Conservation (phyloP, 2,888 invertebrate genomes). For the Ganaspis brasiliensis region DNA sequence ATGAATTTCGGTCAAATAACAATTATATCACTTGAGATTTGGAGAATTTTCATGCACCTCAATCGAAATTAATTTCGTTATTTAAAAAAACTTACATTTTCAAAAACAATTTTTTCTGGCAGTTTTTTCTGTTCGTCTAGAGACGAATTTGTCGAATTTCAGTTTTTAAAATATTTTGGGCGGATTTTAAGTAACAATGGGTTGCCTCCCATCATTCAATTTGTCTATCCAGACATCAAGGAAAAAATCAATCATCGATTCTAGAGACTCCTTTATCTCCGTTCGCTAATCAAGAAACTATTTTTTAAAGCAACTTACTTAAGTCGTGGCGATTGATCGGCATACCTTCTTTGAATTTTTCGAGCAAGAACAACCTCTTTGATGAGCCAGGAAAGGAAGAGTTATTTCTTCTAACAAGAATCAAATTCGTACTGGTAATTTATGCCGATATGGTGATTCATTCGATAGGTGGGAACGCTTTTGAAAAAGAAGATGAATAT, state of each 20-base stretch:
- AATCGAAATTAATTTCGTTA: no score
- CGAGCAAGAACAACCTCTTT: conserved; percentile 9
- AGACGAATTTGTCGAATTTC: no score
- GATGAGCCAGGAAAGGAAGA: conserved; percentile 32
- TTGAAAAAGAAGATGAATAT: background rate
- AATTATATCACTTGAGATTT: no score
- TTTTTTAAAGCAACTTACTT: conserved; percentile 35
- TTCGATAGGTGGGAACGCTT: conserved; percentile 21
- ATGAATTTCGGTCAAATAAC: no score
- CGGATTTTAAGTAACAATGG: background rate
- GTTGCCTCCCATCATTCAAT: conserved; percentile 18
- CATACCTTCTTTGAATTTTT: conserved; percentile 33
- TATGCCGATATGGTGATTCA: conserved; percentile 37
- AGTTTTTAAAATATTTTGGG: background rate
- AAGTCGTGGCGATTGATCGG: conserved; percentile 2
- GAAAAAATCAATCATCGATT: conserved; percentile 35
- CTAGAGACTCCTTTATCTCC: background rate
- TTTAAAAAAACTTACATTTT: no score
- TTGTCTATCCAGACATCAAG: conserved; percentile 10
- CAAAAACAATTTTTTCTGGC: no score
- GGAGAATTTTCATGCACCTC: no score
- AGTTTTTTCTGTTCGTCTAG: no score
- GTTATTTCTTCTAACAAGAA: conserved; percentile 24
- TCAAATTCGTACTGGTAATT: conserved; percentile 29
- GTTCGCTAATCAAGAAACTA: conserved; percentile 34